Evolutionary conservation across 2,797 vertebrate genomes (phyloP).

Genomic region (Leptatherina wallacei): DNA sequence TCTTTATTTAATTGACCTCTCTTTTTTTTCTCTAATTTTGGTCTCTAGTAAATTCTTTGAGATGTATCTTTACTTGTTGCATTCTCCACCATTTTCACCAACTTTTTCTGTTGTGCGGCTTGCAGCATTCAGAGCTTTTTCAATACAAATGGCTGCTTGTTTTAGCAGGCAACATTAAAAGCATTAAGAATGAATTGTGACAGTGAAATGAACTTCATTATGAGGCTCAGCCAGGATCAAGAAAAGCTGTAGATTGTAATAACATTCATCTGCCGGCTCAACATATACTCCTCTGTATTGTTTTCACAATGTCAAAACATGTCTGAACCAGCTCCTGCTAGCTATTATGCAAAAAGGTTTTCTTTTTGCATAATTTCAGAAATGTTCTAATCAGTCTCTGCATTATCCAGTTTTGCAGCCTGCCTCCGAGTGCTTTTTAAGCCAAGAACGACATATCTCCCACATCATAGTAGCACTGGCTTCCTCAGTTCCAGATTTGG

Average conservation of each 20-base stretch:
- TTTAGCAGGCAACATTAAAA: too few species aligned
- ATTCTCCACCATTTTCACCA: too few species aligned
- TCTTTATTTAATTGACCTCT: too few species aligned
- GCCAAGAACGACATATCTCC: conserved; percentile 40
- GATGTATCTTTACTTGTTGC: too few species aligned
- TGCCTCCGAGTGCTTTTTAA: conserved; percentile 28
- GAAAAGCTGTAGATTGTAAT: too few species aligned
- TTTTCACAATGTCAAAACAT: not conserved
- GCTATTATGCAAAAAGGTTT: not conserved
- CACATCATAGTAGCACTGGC: conserved; percentile 22
- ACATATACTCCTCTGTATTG: not conserved
- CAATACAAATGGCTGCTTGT: too few species aligned
- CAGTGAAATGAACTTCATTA: too few species aligned
- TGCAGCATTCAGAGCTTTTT: too few species aligned
- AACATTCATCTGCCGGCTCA: not conserved
- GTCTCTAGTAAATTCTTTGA: too few species aligned
- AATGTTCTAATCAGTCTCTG: not conserved
- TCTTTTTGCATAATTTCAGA: conserved; percentile 24
- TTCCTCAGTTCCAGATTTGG: conserved; percentile 10
- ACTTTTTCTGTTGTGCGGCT: too few species aligned
- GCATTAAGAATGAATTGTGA: too few species aligned
- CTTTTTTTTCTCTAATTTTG: too few species aligned
- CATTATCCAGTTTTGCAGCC: conserved; percentile 15
- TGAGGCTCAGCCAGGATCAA: not conserved
- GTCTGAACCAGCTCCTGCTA: conserved; percentile 15